Evolutionary conservation across 2,797 vertebrate genomes (phyloP), one percentile per base, ranked within the genome.

Genomic region (Numenius phaeopus): DNA sequence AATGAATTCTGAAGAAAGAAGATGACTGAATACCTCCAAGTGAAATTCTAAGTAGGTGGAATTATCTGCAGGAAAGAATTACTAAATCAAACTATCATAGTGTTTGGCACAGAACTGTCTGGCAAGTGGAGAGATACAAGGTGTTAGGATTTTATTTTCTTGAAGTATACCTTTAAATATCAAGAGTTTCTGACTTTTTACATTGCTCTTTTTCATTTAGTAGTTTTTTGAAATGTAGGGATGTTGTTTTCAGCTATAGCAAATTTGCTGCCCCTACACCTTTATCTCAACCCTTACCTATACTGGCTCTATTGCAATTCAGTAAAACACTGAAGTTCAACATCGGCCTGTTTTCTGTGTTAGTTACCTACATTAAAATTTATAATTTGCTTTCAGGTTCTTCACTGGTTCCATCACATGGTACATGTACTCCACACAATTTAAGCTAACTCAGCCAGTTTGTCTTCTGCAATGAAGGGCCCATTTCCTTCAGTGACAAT

Each of bases 401-500:
- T 73, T 95, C 90, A 64, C n/a, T 93, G 59, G 47, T 89, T 96
- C 52, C 67, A 78, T 87, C 91, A 83, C 67, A 87, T 75, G 59
- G 81, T 83, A 87, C 52, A 75, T 34, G 55, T 76, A 90, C 88
- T 95, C 58, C 55, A 93, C 81, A 84, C 71, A 93, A 89, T 92
- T 95, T 92, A 84, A 96, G 93, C 90, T 89, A 93, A 78, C 81
- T 89, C 93, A 94, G 91, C 39, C 84, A 59, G 75, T 93, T 94
- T 93, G 50, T 90, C 73, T 94, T 65, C 44, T 87, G 83, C 75
- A 84, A 87, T 73, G 90, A 94, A 92, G 59, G 67, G 59, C 59
- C 83, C 88, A 92, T 96, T 97, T 96, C 81, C 81, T 96, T 93
- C 94, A 90, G 90, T 94, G 77, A 90, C 93, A 95, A 96, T 96